Evolutionary conservation across 2,113 vertebrate genomes (phyloP).

Genomic region (Chinchilla lanigera): DNA sequence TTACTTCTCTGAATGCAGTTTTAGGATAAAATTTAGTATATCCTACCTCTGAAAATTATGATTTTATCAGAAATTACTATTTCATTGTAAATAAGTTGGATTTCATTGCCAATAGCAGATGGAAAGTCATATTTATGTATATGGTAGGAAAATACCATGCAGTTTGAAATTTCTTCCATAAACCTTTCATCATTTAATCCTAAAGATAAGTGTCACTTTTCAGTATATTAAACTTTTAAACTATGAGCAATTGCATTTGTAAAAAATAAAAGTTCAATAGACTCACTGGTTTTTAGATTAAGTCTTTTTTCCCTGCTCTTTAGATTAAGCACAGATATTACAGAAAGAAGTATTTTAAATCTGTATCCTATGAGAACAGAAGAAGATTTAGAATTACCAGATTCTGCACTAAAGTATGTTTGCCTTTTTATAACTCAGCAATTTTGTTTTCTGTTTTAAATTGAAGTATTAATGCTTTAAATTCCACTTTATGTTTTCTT

Average conservation of each 20-base stretch:
- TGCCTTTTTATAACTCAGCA: constrained; percentile 42
- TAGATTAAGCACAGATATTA: constrained; percentile 87
- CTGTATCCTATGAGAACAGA: constrained; percentile 88
- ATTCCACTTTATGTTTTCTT: constrained; percentile 57
- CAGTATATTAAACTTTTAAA: not conserved
- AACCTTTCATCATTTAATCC: not conserved
- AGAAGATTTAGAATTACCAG: constrained; percentile 82
- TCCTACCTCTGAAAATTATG: constrained; percentile 1
- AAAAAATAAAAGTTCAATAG: not conserved
- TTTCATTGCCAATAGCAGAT: not conserved
- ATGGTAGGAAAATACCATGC: not conserved
- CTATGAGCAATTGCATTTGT: not conserved
- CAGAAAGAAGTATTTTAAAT: constrained; percentile 86
- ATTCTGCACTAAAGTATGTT: constrained; percentile 83
- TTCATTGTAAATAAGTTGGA: not conserved
- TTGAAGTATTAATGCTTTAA: constrained; percentile 35
- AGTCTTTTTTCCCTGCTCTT: constrained; percentile 23
- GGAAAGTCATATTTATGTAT: not conserved
- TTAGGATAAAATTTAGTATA: constrained; percentile 27
- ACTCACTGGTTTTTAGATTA: not conserved
- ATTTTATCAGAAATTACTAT: not conserved
- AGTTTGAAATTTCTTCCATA: constrained; percentile 16
- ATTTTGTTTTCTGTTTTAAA: constrained; percentile 59
- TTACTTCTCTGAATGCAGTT: constrained; percentile 2
- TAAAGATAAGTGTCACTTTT: not conserved